phyloP scores from a whole-genome alignment of 1,140 invertebrate species.

The Apolygus lucorum region DNA sequence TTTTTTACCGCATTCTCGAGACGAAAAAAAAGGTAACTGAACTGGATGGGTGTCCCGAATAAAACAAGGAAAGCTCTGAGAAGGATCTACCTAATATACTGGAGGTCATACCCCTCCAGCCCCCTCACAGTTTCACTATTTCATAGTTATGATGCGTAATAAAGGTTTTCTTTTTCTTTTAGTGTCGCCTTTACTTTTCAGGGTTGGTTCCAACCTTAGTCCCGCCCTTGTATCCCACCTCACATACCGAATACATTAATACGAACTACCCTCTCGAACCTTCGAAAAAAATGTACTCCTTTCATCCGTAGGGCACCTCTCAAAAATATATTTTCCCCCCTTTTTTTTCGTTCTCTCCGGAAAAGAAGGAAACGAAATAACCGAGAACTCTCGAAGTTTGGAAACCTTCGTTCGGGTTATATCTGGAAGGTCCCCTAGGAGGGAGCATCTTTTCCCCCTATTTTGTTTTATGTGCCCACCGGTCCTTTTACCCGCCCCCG shows the following conservation, averaged over 20 bases:
- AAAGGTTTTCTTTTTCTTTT: slow-evolving; percentile 18
- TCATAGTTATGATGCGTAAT: slow-evolving; percentile 23
- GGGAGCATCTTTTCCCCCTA: not conserved
- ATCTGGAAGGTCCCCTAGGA: not conserved
- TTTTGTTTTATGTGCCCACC: not conserved
- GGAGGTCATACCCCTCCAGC: not conserved
- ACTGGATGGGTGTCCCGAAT: not conserved
- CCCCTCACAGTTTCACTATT: slow-evolving; percentile 18
- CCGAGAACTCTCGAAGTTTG: no score
- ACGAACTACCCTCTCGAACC: no score
- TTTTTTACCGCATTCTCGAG: not conserved
- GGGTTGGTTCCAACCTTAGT: not conserved
- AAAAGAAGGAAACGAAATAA: no score
- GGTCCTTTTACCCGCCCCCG: not conserved
- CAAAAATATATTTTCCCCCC: no score
- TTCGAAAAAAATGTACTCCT: no score
- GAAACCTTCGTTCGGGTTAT: no score
- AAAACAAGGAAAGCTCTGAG: not conserved
- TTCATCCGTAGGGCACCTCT: no score
- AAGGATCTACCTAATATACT: slow-evolving; percentile 21
- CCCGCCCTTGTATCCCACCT: not conserved
- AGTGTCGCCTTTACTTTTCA: slow-evolving; percentile 20
- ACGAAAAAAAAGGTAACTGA: not conserved
- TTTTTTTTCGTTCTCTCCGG: no score
- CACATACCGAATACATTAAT: slow-evolving; percentile 10